Evolutionary conservation across 2,113 vertebrate genomes (phyloP).

Genomic region (Grammomys surdaster): DNA sequence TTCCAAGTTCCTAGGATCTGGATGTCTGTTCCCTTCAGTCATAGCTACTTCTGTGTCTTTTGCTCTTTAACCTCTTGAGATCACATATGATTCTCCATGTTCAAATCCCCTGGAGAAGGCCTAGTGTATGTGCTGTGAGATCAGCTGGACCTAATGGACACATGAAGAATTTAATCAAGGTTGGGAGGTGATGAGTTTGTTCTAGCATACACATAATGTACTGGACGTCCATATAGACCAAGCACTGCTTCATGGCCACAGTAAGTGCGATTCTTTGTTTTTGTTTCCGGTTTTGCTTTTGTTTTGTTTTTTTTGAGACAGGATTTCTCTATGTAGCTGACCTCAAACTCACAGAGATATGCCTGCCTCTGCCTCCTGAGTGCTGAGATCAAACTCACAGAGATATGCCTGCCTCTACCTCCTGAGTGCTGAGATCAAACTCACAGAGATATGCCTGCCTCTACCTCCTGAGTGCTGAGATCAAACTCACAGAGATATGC

Average conservation of each 20-base stretch:
- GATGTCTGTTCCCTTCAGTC: not conserved
- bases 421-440: not conserved
- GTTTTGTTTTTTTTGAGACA: not conserved
- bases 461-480: not conserved
- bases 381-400: not conserved
- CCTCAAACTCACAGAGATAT: not conserved
- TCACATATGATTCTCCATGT: not conserved
- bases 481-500: not conserved
- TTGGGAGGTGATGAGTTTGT: not conserved
- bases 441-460: not conserved
- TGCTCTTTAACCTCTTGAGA: not conserved
- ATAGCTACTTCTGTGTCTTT: too few relatives aligned
- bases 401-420: not conserved
- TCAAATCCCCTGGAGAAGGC: not conserved
- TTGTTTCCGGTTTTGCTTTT: not conserved
- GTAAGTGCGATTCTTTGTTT: not conserved
- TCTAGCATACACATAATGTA: not conserved
- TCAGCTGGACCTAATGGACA: not conserved
- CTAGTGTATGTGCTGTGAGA: not conserved
- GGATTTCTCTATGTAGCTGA: not conserved
- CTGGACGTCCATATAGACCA: not conserved
- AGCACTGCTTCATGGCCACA: not conserved
- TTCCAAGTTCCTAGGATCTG: not conserved
- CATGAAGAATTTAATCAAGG: not conserved
- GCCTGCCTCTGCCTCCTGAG: not conserved